Percentiles rank a stretch among this genome's conserved stretches.
These are phyloP conservation scores for Lasioglossum pauxillum DNA, from an alignment of 2,888 invertebrate genomes.

Conservation along the genomic window DNA sequence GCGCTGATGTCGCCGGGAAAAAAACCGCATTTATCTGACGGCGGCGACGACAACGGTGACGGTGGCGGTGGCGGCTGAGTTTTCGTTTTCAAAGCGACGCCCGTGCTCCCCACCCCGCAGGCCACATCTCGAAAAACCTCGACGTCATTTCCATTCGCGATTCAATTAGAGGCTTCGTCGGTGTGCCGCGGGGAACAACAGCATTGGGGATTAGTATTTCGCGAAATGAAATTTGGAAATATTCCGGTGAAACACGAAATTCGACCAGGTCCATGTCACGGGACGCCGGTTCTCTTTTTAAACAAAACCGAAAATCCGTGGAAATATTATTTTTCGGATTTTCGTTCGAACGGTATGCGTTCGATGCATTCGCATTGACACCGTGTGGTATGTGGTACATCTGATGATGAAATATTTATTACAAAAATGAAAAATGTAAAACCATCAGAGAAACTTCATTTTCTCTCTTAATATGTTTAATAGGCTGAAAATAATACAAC, in stretches of 20 bases:
- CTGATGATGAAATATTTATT: too few species aligned
- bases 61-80: not conserved
- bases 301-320: not conserved
- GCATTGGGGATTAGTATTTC: not conserved
- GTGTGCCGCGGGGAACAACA: not conserved
- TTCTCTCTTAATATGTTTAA: too few species aligned
- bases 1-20: not conserved
- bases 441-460: too few species aligned
- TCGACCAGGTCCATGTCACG: not conserved
- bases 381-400: too few species aligned
- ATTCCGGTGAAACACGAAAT: not conserved
- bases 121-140: not conserved
- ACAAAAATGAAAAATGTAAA: too few species aligned
- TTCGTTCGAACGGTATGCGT: too few species aligned
- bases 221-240: conserved; percentile 3
- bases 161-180: conserved; percentile 26
- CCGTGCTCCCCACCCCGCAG: not conserved
- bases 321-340: not conserved
- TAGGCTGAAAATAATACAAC: too few species aligned
- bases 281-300: not conserved
- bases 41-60: not conserved
- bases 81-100: conserved; percentile 13
- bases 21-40: not conserved
- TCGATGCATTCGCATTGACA: too few species aligned
- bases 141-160: conserved; percentile 30